Conservation (phyloP, 35 echinoderm and acorn worm genomes). For the Chiridota heheva region DNA sequence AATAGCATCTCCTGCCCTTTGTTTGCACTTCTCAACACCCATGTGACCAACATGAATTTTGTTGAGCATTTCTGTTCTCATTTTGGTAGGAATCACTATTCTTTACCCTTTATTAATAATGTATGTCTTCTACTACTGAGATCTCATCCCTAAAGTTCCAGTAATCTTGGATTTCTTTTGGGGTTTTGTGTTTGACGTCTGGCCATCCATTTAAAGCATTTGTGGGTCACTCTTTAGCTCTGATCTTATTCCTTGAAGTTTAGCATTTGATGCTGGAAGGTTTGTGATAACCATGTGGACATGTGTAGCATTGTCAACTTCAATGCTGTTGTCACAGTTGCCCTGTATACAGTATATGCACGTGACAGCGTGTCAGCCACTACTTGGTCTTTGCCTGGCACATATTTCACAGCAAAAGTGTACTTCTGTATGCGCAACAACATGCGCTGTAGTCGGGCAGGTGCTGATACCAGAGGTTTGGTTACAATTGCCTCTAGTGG, state of each 20-base stretch:
- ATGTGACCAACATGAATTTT: conserved; percentile 19
- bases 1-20: conserved; percentile 25
- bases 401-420: conserved; percentile 34
- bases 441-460: conserved; percentile 46
- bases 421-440: conserved; percentile 56
- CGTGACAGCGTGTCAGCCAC: conserved; percentile 56
- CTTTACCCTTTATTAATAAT: conserved; percentile 43
- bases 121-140: conserved; percentile 46
- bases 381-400: conserved; percentile 45
- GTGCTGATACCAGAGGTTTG: conserved; percentile 32
- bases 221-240: conserved; percentile 40
- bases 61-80: conserved; percentile 29
- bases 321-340: too few species aligned
- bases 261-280: conserved; percentile 36
- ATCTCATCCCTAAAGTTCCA: conserved; percentile 70
- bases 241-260: conserved; percentile 36
- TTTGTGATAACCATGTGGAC: neutral
- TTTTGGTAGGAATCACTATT: conserved; percentile 5
- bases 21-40: conserved; percentile 29
- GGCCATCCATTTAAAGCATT: conserved; percentile 67
- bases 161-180: conserved; percentile 20
- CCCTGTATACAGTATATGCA: neutral
- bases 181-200: conserved; percentile 29
- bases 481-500: conserved; percentile 44
- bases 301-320: neutral